phyloP scores from a whole-genome alignment of 2,888 invertebrate genomes.

The Campoletis raptor region DNA sequence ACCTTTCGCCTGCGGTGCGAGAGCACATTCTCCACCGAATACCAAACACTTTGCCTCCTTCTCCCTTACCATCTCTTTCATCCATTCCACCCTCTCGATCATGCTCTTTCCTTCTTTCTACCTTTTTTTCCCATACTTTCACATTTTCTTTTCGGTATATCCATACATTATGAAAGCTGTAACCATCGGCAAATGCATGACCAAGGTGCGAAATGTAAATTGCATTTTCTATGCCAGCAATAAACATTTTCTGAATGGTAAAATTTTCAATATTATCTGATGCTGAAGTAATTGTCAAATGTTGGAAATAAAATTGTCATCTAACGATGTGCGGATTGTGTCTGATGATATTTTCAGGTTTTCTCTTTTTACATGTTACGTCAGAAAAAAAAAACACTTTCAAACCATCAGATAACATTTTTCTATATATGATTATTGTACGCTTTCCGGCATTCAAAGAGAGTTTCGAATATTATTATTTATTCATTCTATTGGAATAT shows the following conservation, averaged over 20 bases:
- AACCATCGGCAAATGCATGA: conserved; percentile 70
- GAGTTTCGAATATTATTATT: too few relatives aligned
- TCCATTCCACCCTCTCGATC: neutral
- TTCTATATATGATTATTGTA: neutral
- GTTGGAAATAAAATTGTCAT: neutral
- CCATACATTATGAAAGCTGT: conserved; percentile 54
- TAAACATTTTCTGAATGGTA: conserved; percentile 6
- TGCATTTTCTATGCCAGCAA: conserved; percentile 66
- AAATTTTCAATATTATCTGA: conserved; percentile 16
- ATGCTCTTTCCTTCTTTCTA: neutral
- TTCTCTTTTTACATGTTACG: neutral
- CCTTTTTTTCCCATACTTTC: neutral
- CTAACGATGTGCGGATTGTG: neutral
- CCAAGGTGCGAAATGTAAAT: conserved; percentile 77
- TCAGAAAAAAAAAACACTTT: neutral
- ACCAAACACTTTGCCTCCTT: conserved; percentile 71
- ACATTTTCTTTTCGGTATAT: conserved; percentile 13
- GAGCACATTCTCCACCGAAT: conserved; percentile 69
- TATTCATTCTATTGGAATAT: too few relatives aligned
- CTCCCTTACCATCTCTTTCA: neutral
- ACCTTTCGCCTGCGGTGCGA: conserved; percentile 66
- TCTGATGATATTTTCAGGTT: neutral
- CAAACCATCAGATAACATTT: neutral
- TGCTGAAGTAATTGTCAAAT: neutral
- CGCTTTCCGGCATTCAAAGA: neutral